Conservation (phyloP, 2,113 vertebrate species). For the Coracopsis vasa region DNA sequence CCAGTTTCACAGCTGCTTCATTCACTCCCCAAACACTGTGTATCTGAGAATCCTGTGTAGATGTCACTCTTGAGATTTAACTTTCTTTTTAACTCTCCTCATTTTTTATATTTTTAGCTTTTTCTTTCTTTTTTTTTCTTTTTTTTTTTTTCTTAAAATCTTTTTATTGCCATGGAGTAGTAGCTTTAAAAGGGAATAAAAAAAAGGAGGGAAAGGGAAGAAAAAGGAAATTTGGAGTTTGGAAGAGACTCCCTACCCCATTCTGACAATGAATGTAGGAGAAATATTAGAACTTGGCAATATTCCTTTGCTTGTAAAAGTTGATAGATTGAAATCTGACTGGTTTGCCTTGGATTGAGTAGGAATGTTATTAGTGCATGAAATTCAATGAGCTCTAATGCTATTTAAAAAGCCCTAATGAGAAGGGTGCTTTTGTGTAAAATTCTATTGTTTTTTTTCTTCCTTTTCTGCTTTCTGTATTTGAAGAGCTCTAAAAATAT, state of each 20-base stretch:
- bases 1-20: background rate
- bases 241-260: background rate
- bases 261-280: background rate
- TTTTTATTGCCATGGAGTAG: background rate
- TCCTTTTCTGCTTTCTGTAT: constrained; percentile 26
- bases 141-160: background rate
- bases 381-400: constrained; percentile 54
- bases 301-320: constrained; percentile 54
- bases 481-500: constrained; percentile 59
- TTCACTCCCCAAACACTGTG: background rate
- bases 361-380: constrained; percentile 47
- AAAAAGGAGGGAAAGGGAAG: background rate
- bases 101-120: background rate
- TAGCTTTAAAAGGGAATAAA: background rate
- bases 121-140: background rate
- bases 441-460: constrained; percentile 26
- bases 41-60: background rate
- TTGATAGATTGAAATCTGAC: constrained; percentile 51
- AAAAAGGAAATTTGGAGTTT: background rate
- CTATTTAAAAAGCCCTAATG: constrained; percentile 59
- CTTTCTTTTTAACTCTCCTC: background rate
- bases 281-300: constrained; percentile 51
- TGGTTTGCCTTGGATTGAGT: constrained; percentile 44
- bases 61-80: background rate
- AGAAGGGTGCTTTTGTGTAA: constrained; percentile 57